phyloP scores from a whole-genome alignment of 2,888 invertebrate species.

The Yponomeuta evonymella region DNA sequence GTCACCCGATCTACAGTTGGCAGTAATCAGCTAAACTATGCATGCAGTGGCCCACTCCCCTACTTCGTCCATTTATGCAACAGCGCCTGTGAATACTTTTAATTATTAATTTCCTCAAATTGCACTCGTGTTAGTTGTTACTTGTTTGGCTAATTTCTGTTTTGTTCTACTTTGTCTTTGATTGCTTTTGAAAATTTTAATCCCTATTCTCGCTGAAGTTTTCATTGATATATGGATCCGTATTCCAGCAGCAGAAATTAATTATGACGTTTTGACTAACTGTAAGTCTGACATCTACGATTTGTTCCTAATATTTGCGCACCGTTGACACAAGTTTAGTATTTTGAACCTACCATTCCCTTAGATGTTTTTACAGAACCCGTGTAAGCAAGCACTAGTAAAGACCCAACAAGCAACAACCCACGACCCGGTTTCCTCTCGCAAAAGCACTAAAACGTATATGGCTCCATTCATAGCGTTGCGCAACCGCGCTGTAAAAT shows the following conservation, averaged over 20 bases:
- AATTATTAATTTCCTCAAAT: slow-evolving; percentile 23
- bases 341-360: too few relatives aligned
- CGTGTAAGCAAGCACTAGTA: not conserved
- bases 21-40: slow-evolving; percentile 15
- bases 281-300: too few relatives aligned
- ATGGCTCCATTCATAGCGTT: not conserved
- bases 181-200: not conserved
- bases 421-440: not conserved
- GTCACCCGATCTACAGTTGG: slow-evolving; percentile 9
- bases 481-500: not conserved
- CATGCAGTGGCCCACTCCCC: slow-evolving; percentile 37
- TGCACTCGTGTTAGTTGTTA: slow-evolving; percentile 6
- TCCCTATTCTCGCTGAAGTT: not conserved
- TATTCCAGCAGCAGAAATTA: too few relatives aligned
- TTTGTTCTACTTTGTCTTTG: not conserved
- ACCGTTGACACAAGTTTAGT: too few relatives aligned
- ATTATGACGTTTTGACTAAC: too few relatives aligned
- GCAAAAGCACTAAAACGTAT: not conserved
- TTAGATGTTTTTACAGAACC: too few relatives aligned
- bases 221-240: not conserved
- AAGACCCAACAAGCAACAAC: not conserved
- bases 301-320: too few relatives aligned
- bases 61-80: slow-evolving; percentile 40
- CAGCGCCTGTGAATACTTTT: slow-evolving; percentile 27
- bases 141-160: slow-evolving; percentile 4